Evolutionary conservation across 2,113 vertebrate genomes (phyloP), one percentile per base, ranked within the genome.

Genomic region (Porphyrio hochstetteri): DNA sequence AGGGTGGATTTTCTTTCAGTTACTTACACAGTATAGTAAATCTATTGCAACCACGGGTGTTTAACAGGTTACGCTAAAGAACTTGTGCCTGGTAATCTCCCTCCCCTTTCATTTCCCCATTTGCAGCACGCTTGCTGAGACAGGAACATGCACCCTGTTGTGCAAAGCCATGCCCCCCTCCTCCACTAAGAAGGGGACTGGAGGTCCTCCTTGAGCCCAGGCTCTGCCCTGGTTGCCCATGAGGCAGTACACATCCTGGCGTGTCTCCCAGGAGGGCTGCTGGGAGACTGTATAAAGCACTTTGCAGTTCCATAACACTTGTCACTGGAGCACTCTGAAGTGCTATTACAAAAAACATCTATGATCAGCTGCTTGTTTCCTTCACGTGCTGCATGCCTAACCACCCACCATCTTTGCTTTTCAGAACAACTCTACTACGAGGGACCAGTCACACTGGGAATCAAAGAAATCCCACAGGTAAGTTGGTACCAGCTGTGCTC

Each of bases 401-500:
- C 44, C 56, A 75, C 31, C 18, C 44, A 40, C 29, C 31, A 15
- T 23, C 57, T 88, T 5, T 97, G 18, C 75, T 94, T 98, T 98
- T 53, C 97, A 98, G 98, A 98, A 83, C 96, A 93, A 23, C 7
- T 98, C 35, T 95, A 97, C 69, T 98, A 96, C 65, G 93, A 97
- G 6, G 98, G 98, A 31, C 97, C 97, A 57, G 27, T 98, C 76
- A 95, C 82, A 20, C 57, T 97, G 68, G 92, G 40, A 71, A 36
- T 91, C 71, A 42, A 98, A 60, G 81, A 92, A 69, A 92, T 98
- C 94, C 96, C 93, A 8, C 60, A 94, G 95, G 98, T 98, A 98
- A 96, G 95, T 38, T 90, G 52, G 42, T 35, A 33, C 21, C 60
- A 60, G 40, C 35, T 61, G 15, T 46, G 18, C 27, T 82, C 21